phyloP scores from a whole-genome alignment of 2,888 invertebrate genomes.

The Ectropis crepuscularia region DNA sequence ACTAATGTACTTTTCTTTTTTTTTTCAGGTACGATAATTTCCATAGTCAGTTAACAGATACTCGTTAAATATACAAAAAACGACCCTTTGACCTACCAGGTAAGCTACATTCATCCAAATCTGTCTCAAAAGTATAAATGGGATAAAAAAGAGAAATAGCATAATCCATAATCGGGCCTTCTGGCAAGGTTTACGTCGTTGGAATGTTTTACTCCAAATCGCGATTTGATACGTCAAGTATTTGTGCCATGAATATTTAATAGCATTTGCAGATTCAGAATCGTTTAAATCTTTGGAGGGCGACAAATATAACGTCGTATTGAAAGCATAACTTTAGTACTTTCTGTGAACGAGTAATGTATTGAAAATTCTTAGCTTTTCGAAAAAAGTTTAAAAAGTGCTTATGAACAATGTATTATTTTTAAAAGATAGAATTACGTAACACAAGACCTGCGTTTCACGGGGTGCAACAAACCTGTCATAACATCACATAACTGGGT shows the following conservation, averaged over 20 bases:
- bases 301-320: slow-evolving; percentile 7
- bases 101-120: slow-evolving; percentile 10
- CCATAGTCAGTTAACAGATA: too few species aligned
- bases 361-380: too few species aligned
- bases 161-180: slow-evolving; percentile 1
- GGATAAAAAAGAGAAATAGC: not conserved
- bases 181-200: slow-evolving; percentile 4
- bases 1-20: too few species aligned
- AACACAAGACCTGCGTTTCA: too few species aligned
- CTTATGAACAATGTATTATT: too few species aligned
- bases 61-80: not conserved
- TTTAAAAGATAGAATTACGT: too few species aligned
- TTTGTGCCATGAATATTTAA: slow-evolving; percentile 28
- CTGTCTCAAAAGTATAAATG: not conserved
- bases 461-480: too few species aligned
- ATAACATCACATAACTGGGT: too few species aligned
- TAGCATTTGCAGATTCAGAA: slow-evolving; percentile 36
- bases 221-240: slow-evolving; percentile 41
- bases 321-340: too few species aligned
- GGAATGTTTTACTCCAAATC: slow-evolving; percentile 43
- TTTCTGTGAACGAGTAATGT: too few species aligned
- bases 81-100: not conserved
- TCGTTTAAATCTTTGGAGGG: slow-evolving; percentile 25
- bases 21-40: too few species aligned
- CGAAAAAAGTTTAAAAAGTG: too few species aligned